A percentile compares a stretch with the other conserved stretches of the same genome.
Conservation (phyloP, 2,113 vertebrate species). For the Syrmaticus mikado region DNA sequence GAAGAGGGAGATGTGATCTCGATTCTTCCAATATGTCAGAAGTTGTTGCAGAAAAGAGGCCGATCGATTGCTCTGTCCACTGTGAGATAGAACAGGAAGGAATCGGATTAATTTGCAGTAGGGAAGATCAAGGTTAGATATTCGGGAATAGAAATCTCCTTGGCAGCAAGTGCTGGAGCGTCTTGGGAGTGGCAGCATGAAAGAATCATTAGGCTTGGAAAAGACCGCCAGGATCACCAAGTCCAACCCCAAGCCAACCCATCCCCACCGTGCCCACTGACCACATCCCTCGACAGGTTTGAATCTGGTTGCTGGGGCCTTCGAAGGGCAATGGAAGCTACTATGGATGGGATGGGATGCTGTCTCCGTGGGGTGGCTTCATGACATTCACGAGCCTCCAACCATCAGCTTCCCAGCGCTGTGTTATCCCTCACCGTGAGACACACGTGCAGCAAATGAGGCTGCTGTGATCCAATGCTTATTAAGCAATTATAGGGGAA, state of each 20-base stretch:
- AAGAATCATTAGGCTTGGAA: too few species aligned
- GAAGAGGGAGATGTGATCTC: not conserved
- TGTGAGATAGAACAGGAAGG: constrained; percentile 34
- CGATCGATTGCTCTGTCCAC: constrained; percentile 25
- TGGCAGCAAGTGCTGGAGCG: not conserved
- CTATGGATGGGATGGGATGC: not conserved
- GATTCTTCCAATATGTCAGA: not conserved
- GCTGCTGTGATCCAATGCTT: not conserved
- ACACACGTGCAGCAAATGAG: not conserved
- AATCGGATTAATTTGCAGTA: constrained; percentile 59
- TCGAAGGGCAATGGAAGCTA: rapidly evolving
- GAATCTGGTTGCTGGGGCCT: not conserved
- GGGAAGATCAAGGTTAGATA: constrained; percentile 67
- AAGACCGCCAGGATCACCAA: too few species aligned
- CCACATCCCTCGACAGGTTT: rapidly evolving
- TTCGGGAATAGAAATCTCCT: not conserved
- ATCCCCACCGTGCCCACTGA: too few species aligned
- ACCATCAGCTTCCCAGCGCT: rapidly evolving
- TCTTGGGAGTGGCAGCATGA: not conserved
- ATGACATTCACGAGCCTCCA: rapidly evolving
- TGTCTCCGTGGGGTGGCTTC: rapidly evolving
- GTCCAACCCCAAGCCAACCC: too few species aligned
- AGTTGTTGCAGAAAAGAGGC: constrained; percentile 18
- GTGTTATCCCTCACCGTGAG: not conserved
- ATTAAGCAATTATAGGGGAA: constrained; percentile 44